phyloP scores from a whole-genome alignment of 2,888 invertebrate genomes.

The Plagodis dolabraria region DNA sequence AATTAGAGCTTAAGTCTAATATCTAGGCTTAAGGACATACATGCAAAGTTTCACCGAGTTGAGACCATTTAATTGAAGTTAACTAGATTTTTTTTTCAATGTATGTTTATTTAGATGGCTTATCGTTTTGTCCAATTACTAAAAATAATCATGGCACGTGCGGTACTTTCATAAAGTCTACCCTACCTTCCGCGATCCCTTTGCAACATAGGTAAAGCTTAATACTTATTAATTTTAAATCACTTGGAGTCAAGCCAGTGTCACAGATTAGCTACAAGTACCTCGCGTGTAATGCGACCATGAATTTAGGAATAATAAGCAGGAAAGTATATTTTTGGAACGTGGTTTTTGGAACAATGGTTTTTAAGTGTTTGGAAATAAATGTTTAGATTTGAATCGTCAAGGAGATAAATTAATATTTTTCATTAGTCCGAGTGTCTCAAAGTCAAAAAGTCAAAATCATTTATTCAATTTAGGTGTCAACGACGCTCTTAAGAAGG shows the following conservation, averaged over 20 bases:
- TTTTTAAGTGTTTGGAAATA: slow-evolving; percentile 1
- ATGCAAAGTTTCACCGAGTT: no score
- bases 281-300: slow-evolving; percentile 23
- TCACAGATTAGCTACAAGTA: slow-evolving; percentile 1
- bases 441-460: no score
- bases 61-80: no score
- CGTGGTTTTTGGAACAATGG: slow-evolving; percentile 11
- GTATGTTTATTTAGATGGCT: no score
- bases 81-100: no score
- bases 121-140: not conserved
- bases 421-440: slow-evolving; percentile 1
- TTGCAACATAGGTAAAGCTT: slow-evolving; percentile 7
- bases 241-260: slow-evolving; percentile 32
- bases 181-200: slow-evolving; percentile 11
- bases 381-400: slow-evolving; percentile 14
- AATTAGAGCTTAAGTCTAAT: no score
- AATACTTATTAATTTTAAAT: slow-evolving; percentile 32
- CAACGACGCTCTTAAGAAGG: no score
- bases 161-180: not conserved
- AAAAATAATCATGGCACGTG: not conserved
- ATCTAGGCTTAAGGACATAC: no score
- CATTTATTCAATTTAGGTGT: no score
- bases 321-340: slow-evolving; percentile 11
- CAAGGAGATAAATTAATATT: not conserved
- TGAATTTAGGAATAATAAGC: slow-evolving; percentile 9